Base-by-base conservation (phyloP, 2,888 invertebrate genomes). In the Torymus aiolomorphi region DNA sequence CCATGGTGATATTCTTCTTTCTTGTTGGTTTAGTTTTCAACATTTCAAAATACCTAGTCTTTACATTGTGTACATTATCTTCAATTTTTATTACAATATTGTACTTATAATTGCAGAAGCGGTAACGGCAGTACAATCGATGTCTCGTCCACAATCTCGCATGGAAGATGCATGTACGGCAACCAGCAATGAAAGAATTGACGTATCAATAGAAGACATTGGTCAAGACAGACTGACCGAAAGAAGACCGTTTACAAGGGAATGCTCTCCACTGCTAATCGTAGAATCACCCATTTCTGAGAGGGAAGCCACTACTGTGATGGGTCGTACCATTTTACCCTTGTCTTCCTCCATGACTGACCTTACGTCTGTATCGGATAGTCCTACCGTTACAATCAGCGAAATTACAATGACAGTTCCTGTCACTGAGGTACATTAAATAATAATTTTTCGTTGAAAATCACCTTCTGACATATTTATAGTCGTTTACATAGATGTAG, bases 141-240 rank as follows among this genome's bases (percentile, higher is more conserved):
- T 51, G 72, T 79, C 51, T 51, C 73, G 69, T 12, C 78, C 65
- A 0, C 80, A 70, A 57, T 82, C 63, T 1, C 75, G 13, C n/a
- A 85, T 83, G 80, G 85, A 85, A 78, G 84, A 85, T 72, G 84
- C 83, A 5, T 82, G 80, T 59, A 84, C 83, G n/a, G 83, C 83
- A 11, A 84, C 84, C 20, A 84, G 84, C 77, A 83, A 84, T 75
- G 84, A 85, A 72, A 65, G 80, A 62, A 83, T 84, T 69, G 83
- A 84, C 74, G 24, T 57, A 1, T 13, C 57, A 0, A 2, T 69
- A 2, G 71, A 71, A 0, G 59, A 69, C 5, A 20, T 16, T 2
- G 18, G 24, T 2, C 54, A 31, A 10, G 66, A 57, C 0, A 16
- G 20, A 51, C n/a, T n/a, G n/a, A 52, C 31, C 2, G 74, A 73